These are phyloP conservation scores for Streptopelia turtur DNA, from an alignment of 2,797 vertebrate genomes.

Conservation along the genomic window DNA sequence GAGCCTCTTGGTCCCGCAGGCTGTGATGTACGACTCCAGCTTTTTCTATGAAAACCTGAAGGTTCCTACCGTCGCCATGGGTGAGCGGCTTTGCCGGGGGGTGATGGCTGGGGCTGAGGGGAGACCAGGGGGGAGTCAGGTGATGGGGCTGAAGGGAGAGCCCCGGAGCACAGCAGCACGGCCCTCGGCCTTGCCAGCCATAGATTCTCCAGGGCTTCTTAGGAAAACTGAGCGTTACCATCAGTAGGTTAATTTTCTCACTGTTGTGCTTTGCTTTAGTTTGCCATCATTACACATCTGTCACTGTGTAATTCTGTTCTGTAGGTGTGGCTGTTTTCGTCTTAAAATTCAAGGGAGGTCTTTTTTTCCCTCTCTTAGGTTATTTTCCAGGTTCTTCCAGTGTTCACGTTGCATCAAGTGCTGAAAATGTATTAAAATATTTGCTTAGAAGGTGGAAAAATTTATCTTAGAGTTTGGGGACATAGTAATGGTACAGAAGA, in stretches of 20 bases:
- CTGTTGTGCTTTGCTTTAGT: not conserved
- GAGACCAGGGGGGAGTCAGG: fast-evolving
- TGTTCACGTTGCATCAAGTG: not conserved
- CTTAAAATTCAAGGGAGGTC: not conserved
- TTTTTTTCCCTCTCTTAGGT: not conserved
- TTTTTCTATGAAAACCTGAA: conserved; percentile 86
- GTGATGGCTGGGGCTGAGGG: not conserved
- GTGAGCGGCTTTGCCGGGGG: conserved; percentile 78
- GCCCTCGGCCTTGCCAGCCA: fast-evolving
- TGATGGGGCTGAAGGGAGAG: not conserved
- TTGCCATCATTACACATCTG: fast-evolving
- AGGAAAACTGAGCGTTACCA: not conserved
- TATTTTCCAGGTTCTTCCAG: not conserved
- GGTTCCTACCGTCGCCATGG: conserved; percentile 81
- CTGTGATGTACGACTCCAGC: conserved; percentile 83
- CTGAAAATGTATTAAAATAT: not conserved
- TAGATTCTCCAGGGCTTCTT: not conserved
- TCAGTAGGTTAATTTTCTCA: not conserved
- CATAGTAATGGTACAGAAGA: not conserved
- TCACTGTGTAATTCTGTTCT: not conserved
- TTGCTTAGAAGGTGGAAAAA: not conserved
- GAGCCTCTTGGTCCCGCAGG: conserved; percentile 72
- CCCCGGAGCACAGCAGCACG: not conserved
- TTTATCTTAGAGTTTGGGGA: not conserved
- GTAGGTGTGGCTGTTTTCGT: not conserved